Evolutionary conservation across 2,888 invertebrate genomes (phyloP).

Genomic region (Lasius fuliginosus): DNA sequence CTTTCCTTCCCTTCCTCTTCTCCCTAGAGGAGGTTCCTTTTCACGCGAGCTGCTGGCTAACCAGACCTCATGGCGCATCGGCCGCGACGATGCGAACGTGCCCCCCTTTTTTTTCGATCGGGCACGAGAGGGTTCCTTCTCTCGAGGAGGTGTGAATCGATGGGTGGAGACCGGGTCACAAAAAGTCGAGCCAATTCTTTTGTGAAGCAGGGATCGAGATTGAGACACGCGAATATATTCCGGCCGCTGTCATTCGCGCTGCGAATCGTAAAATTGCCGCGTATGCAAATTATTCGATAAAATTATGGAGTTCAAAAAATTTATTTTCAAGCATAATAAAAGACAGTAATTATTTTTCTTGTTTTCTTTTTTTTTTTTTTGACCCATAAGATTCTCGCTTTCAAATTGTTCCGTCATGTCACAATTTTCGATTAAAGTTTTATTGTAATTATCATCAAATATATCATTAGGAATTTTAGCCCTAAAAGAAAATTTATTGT

Average conservation of each 20-base stretch:
- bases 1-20: neutral
- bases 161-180: constrained; percentile 59
- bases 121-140: constrained; percentile 45
- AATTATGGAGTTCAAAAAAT: neutral
- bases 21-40: constrained; percentile 50
- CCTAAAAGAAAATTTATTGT: no score
- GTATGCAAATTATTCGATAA: neutral
- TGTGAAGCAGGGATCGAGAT: constrained; percentile 7
- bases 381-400: neutral
- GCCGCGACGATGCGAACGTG: constrained; percentile 43
- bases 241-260: neutral
- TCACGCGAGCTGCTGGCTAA: constrained; percentile 59
- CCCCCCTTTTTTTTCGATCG: constrained; percentile 62
- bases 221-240: constrained; percentile 19
- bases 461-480: no score
- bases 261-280: constrained; percentile 2
- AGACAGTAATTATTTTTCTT: neutral
- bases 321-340: neutral
- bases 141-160: constrained; percentile 71
- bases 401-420: neutral
- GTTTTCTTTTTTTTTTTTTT: neutral
- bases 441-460: no score
- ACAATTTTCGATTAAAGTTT: neutral
- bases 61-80: constrained; percentile 65
- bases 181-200: constrained; percentile 35